Conservation (phyloP, 2,113 vertebrate genomes). For the Urocitellus parryii region DNA sequence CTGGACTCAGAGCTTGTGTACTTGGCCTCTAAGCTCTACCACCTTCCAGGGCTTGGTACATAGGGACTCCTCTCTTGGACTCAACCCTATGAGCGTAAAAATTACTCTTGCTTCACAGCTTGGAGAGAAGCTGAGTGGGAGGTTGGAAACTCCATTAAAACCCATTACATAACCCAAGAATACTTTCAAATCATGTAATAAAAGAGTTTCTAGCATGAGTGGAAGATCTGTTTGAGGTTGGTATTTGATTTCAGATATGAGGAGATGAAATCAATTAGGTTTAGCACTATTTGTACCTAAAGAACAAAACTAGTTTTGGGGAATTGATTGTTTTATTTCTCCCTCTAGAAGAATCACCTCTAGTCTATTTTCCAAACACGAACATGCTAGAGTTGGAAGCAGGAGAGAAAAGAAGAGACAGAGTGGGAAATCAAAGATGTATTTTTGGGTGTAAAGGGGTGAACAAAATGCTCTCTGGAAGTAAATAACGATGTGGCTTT, state of each 20-base stretch:
- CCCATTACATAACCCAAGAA: neutral
- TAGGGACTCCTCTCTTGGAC: neutral
- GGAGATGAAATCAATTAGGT: neutral
- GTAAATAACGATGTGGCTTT: neutral
- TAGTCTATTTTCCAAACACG: neutral
- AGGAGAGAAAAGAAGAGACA: neutral
- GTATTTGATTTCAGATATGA: neutral
- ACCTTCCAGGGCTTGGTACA: neutral
- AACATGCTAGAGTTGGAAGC: neutral
- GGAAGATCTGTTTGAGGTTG: neutral
- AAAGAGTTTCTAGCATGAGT: neutral
- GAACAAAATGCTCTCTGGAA: rapidly evolving
- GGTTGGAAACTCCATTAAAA: neutral
- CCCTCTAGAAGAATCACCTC: neutral
- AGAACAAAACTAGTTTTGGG: neutral
- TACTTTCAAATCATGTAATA: neutral
- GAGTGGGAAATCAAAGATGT: neutral
- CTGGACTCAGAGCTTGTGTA: neutral
- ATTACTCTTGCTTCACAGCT: neutral
- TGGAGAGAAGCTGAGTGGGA: neutral
- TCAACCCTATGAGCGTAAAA: neutral
- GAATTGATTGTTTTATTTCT: neutral
- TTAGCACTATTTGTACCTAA: neutral
- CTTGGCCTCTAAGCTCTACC: neutral
- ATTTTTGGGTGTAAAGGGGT: neutral